Evolutionary conservation across 2,888 invertebrate species (phyloP).

Genomic region (Tachina fera): DNA sequence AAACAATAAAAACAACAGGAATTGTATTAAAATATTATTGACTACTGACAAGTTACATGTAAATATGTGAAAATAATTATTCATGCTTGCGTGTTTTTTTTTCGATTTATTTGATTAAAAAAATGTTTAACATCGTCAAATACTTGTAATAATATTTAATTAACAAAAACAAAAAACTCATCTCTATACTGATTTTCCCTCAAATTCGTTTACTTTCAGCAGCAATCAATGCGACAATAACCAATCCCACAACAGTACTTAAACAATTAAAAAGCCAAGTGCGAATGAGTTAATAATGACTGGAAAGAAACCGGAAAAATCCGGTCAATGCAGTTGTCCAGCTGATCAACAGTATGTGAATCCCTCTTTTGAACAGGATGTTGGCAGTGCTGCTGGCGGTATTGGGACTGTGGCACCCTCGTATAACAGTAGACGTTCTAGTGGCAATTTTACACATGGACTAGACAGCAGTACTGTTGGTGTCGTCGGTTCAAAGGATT

Average conservation of each 20-base stretch:
- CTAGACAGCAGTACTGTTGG: constrained; percentile 73
- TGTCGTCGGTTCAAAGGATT: constrained; percentile 72
- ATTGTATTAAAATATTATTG: constrained; percentile 30
- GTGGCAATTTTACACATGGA: constrained; percentile 78
- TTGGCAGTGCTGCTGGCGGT: constrained; percentile 26
- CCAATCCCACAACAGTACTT: constrained; percentile 5
- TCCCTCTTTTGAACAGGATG: constrained; percentile 79
- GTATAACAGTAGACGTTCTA: constrained; percentile 70
- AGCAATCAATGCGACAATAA: constrained; percentile 20
- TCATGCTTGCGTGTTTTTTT: constrained; percentile 1
- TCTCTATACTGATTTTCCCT: constrained; percentile 7
- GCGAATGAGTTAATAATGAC: constrained; percentile 70
- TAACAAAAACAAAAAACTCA: constrained; percentile 2
- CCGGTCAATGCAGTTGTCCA: constrained; percentile 67
- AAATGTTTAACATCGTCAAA: constrained; percentile 2
- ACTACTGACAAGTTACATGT: constrained; percentile 35
- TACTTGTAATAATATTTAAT: background rate
- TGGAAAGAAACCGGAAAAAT: constrained; percentile 72
- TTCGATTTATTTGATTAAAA: background rate
- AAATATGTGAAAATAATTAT: constrained; percentile 36
- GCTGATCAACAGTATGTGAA: constrained; percentile 77
- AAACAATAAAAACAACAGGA: constrained; percentile 6
- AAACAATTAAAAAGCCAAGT: constrained; percentile 30
- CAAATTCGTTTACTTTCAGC: constrained; percentile 32
- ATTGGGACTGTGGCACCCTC: constrained; percentile 13